phyloP scores from a whole-genome alignment of 2,113 vertebrate genomes.

The Peucedramus taeniatus region DNA sequence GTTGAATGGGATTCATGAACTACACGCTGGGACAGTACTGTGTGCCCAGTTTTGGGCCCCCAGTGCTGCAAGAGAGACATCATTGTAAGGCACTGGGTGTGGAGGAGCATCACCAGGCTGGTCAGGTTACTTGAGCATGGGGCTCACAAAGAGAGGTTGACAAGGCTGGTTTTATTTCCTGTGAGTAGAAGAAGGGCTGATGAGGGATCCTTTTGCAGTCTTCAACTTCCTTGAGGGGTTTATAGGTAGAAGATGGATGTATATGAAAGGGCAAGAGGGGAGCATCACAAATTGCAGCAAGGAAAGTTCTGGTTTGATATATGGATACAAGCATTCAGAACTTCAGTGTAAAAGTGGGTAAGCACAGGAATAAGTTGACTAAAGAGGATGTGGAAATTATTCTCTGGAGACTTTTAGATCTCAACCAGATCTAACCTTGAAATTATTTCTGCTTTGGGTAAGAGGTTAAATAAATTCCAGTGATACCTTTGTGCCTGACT shows the following conservation, averaged over 20 bases:
- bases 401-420: neutral
- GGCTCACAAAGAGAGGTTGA: neutral
- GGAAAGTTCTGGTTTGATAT: neutral
- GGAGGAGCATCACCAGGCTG: neutral
- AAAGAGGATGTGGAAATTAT: neutral
- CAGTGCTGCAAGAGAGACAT: neutral
- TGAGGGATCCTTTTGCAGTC: neutral
- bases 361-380: neutral
- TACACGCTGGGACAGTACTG: accelerated
- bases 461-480: neutral
- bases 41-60: neutral
- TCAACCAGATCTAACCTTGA: neutral
- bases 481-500: neutral
- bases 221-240: neutral
- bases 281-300: neutral
- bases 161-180: neutral
- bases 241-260: neutral
- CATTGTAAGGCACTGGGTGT: neutral
- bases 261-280: neutral
- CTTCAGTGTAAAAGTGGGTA: neutral
- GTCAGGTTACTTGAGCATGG: neutral
- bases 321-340: neutral
- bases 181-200: neutral
- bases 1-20: neutral
- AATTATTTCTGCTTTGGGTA: neutral